Percentiles rank a stretch among this genome's conserved stretches.
These are phyloP conservation scores for Acestrorhynchus altus DNA, from an alignment of 2,797 vertebrate species.

Conservation along the genomic window DNA sequence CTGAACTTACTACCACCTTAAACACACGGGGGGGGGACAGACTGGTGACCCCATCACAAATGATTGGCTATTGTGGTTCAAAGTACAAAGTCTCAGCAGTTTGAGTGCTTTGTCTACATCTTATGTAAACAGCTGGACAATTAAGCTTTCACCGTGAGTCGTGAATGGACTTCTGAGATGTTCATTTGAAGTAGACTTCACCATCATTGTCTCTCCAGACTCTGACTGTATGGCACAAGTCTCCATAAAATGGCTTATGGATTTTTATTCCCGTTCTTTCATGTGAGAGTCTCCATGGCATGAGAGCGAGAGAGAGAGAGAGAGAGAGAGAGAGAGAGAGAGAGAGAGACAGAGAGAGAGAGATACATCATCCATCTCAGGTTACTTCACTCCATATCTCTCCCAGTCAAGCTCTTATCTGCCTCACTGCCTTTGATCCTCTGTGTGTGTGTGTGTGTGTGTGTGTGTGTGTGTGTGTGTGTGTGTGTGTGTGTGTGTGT, in stretches of 20 bases:
- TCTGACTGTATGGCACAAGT: not conserved
- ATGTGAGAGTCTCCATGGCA: not conserved
- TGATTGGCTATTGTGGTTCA: no score
- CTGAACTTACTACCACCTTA: no score
- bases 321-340: not conserved
- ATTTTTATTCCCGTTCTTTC: not conserved
- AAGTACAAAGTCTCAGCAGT: no score
- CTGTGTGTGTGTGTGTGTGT: constrained; percentile 2
- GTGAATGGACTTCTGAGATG: not conserved
- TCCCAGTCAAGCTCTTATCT: constrained; percentile 69
- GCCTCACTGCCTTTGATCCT: constrained; percentile 67
- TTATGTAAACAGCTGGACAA: not conserved
- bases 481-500: constrained; percentile 16
- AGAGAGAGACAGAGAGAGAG: not conserved
- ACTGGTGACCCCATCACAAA: no score
- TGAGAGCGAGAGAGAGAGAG: not conserved
- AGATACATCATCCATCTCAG: not conserved
- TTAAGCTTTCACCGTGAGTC: not conserved
- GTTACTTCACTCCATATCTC: constrained; percentile 60
- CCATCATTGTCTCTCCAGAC: not conserved
- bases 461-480: not conserved
- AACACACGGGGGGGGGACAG: no score
- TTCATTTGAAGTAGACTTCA: not conserved
- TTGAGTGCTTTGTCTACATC: no score
- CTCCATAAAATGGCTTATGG: not conserved